These are phyloP conservation scores for Lydus trimaculatus DNA, from an alignment of 2,888 invertebrate species.

Conservation along the genomic window DNA sequence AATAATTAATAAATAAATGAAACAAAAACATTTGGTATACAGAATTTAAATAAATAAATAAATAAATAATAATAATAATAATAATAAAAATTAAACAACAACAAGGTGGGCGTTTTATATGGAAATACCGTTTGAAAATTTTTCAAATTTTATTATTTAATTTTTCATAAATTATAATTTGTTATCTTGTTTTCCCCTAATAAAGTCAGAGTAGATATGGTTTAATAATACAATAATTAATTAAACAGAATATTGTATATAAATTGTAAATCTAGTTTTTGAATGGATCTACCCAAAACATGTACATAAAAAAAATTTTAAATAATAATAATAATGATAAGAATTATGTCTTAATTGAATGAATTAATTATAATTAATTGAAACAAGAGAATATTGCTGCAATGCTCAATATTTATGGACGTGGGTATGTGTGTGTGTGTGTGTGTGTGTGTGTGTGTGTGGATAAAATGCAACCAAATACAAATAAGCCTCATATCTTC, in stretches of 20 bases:
- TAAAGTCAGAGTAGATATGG: background rate
- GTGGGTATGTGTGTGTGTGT: too few relatives aligned
- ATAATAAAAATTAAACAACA: slow-evolving; percentile 19
- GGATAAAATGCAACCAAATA: background rate
- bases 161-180: slow-evolving; percentile 2
- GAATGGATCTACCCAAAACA: background rate
- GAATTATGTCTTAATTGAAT: background rate
- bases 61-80: slow-evolving; percentile 4
- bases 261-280: background rate
- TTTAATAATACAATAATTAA: background rate
- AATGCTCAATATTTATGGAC: background rate
- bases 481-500: background rate
- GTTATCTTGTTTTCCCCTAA: background rate
- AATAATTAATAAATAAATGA: background rate
- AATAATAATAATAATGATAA: background rate
- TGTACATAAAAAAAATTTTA: background rate
- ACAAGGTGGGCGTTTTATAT: slow-evolving; percentile 24
- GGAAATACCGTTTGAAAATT: slow-evolving; percentile 9
- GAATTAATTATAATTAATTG: too few relatives aligned
- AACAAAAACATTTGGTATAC: slow-evolving; percentile 21
- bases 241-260: background rate
- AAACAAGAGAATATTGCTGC: background rate
- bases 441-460: too few relatives aligned
- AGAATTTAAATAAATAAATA: background rate
- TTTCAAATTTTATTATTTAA: background rate